phyloP scores from a whole-genome alignment of 2,888 invertebrate species.

The Aphidoletes aphidimyza region DNA sequence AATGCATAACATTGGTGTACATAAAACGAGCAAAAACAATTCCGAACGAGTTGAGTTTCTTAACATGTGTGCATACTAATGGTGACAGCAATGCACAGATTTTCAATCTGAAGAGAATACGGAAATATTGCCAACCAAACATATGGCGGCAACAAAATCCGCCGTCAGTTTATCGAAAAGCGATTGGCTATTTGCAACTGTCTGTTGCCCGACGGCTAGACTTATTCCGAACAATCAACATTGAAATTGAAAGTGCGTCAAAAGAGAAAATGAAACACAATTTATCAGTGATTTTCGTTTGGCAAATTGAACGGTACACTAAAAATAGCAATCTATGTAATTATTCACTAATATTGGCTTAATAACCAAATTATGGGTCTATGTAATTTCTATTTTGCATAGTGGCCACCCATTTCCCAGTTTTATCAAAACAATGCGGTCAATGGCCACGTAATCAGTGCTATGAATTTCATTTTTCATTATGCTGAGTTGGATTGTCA shows the following conservation, averaged over 20 bases:
- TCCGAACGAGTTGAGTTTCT: no score
- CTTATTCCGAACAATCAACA: not conserved
- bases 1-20: no score
- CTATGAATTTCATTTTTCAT: no score
- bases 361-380: not conserved
- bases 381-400: not conserved
- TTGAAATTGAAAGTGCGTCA: constrained; percentile 27
- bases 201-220: not conserved
- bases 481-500: no score
- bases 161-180: not conserved
- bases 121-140: not conserved
- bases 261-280: constrained; percentile 4
- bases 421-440: no score
- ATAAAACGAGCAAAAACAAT: no score
- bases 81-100: not conserved
- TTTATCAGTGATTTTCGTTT: not conserved
- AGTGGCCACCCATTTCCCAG: not conserved
- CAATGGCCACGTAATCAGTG: no score
- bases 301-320: constrained; percentile 7
- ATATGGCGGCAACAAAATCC: not conserved
- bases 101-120: not conserved
- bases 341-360: not conserved
- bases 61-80: not conserved
- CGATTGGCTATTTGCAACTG: not conserved
- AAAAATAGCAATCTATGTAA: not conserved